Percentiles rank a stretch among this genome's conserved stretches.
These are phyloP conservation scores for Sarcophaga caerulescens DNA, from an alignment of 2,888 invertebrate genomes.

Conservation along the genomic window DNA sequence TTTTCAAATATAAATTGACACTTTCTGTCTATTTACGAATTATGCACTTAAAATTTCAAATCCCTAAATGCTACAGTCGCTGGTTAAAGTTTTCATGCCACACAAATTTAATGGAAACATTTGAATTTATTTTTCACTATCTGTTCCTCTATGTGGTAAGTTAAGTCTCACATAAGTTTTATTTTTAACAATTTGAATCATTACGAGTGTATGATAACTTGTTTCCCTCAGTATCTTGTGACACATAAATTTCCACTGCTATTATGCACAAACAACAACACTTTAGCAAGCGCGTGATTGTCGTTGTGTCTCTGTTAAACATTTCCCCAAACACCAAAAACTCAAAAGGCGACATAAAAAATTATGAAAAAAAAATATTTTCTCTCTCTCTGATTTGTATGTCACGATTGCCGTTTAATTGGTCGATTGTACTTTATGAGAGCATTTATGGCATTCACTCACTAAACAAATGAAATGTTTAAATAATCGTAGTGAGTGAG, in stretches of 20 bases:
- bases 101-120: too few relatives aligned
- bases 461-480: conserved; percentile 7
- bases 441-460: conserved; percentile 2
- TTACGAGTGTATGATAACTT: not conserved
- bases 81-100: not conserved
- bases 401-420: conserved; percentile 37
- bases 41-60: not conserved
- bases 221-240: not conserved
- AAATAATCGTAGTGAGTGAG: not conserved
- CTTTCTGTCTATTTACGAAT: conserved; percentile 3
- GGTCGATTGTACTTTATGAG: conserved; percentile 36
- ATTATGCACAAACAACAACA: conserved; percentile 2
- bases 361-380: not conserved
- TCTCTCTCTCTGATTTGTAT: not conserved
- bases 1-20: not conserved
- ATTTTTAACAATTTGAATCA: not conserved
- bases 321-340: conserved; percentile 29
- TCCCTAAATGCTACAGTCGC: not conserved
- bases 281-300: not conserved
- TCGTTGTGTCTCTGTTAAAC: not conserved
- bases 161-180: not conserved
- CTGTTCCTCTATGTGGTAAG: too few relatives aligned
- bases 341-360: not conserved
- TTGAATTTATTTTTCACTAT: too few relatives aligned
- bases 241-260: not conserved